Evolutionary conservation across 2,113 vertebrate genomes (phyloP), one percentile per base, ranked within the genome.

Genomic region (Parus major): DNA sequence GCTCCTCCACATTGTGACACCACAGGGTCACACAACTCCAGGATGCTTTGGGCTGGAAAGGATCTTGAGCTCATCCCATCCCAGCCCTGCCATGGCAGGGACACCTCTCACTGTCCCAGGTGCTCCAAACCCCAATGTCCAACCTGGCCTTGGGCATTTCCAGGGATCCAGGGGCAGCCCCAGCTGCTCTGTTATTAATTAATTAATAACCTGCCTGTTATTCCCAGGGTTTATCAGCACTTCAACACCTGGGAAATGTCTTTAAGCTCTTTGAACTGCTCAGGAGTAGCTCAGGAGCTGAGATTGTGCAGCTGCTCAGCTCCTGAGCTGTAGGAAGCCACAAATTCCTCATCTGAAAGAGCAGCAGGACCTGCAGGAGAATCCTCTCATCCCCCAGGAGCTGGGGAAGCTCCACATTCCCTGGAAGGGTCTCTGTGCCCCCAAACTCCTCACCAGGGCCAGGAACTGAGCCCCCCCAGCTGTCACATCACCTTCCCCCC

Each of bases 61-160:
- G 44, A 27, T 5, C 18, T 20, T 1, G 5, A 53, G n/a, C 21
- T 2, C 44, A 8, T 3, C 44, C 50, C 1, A 2, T 22, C 1
- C 23, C 56, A 39, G 5, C 9, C 72, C 49, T 24, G 59, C 50
- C 69, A 4, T 0, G 47, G n/a, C n/a, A 56, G 50, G n/a, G 52
- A 41, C 50, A 41, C 20, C 19, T 64, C 1, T 33, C 49, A 8
- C 22, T 2, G 2, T 3, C 28, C 69, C 41, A 47, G 41, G n/a
- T 12, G 49, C 50, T 44, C 44, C 44, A 18, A 42, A 44, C 12
- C 29, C 60, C 53, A 20, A 7, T 1, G 5, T 3, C 82, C 72
- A 86, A 0, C 56, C 73, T 55, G 47, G 47, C 47, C 64, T 11
- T 1, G 56, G 41, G 0, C 41, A 78, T 19, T 70, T 1, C n/a